Conservation (phyloP, 1,140 invertebrate species). For the Drosophila pruinosa region DNA sequence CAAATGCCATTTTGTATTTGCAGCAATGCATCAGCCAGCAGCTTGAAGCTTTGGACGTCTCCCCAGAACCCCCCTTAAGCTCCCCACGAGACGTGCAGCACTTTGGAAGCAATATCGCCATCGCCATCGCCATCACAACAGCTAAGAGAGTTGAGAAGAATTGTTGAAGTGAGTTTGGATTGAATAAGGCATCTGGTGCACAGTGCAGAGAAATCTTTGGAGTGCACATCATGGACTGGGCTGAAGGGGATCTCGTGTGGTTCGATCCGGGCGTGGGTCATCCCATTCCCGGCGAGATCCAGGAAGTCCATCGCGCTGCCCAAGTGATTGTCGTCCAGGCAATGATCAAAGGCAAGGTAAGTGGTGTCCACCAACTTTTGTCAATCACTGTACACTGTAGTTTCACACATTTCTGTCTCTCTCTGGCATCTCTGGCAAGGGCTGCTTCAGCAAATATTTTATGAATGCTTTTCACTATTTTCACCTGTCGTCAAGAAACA, state of each 20-base stretch:
- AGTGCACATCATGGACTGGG: conserved; percentile 84
- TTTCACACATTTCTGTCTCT: conserved; percentile 11
- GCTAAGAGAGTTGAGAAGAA: background rate
- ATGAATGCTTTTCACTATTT: conserved; percentile 70
- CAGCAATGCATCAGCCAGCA: conserved; percentile 61
- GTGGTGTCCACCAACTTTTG: conserved; percentile 5
- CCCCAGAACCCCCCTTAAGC: background rate
- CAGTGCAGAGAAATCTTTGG: background rate
- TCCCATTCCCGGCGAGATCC: conserved; percentile 93
- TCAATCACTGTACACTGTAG: conserved; percentile 9
- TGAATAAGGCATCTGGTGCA: background rate
- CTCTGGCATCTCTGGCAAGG: no score
- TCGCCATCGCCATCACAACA: background rate
- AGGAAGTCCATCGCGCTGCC: conserved; percentile 93
- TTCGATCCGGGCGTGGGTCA: conserved; percentile 95
- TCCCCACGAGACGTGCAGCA: no score
- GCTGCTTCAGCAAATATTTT: conserved; percentile 34
- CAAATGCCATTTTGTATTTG: conserved; percentile 43
- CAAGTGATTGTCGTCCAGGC: conserved; percentile 94
- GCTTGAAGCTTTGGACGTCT: conserved; percentile 41
- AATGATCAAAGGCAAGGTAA: conserved; percentile 93
- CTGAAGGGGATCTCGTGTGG: conserved; percentile 93
- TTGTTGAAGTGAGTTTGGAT: background rate
- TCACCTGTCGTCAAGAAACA: conserved; percentile 47
- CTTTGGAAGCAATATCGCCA: background rate